Evolutionary conservation across 2,113 vertebrate genomes (phyloP).

Genomic region (Cyprinus carpio): DNA sequence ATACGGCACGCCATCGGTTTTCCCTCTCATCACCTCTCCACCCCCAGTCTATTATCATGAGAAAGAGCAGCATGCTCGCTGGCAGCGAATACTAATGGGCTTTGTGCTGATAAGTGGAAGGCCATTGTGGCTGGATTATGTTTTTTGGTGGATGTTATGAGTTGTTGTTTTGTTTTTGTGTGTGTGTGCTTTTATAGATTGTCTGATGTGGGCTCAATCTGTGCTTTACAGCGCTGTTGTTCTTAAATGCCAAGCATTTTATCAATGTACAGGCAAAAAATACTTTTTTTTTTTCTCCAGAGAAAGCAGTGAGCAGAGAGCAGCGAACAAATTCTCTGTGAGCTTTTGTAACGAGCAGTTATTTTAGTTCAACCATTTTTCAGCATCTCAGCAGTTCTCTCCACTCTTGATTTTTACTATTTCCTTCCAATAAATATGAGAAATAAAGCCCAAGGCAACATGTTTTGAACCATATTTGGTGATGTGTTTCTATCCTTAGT

Average conservation of each 20-base stretch:
- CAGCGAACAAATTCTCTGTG: not conserved
- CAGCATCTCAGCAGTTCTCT: constrained; percentile 24
- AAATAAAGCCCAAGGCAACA: not conserved
- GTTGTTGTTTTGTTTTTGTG: constrained; percentile 26
- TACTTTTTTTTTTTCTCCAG: not conserved
- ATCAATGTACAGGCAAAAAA: constrained; percentile 7
- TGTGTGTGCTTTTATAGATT: constrained; percentile 25
- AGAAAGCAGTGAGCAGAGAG: not conserved
- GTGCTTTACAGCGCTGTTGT: not conserved
- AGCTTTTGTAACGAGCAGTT: not conserved
- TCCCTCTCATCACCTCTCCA: constrained; percentile 24
- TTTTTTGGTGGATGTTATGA: constrained; percentile 27
- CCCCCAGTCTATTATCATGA: constrained; percentile 37
- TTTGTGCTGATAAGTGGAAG: constrained; percentile 37
- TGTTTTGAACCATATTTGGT: constrained; percentile 1
- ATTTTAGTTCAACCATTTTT: constrained; percentile 32
- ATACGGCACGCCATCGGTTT: not conserved
- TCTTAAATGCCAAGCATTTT: constrained; percentile 8
- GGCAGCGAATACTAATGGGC: constrained; percentile 23
- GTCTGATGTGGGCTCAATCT: constrained; percentile 27
- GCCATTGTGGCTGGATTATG: constrained; percentile 40
- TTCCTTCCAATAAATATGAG: not conserved
- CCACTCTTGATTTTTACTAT: not conserved
- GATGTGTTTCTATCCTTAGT: not conserved
- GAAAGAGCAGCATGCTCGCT: constrained; percentile 19